Evolutionary conservation across 1,140 invertebrate genomes (phyloP), one percentile per base, ranked within the genome.

Genomic region (Drosophila quadrilineata): DNA sequence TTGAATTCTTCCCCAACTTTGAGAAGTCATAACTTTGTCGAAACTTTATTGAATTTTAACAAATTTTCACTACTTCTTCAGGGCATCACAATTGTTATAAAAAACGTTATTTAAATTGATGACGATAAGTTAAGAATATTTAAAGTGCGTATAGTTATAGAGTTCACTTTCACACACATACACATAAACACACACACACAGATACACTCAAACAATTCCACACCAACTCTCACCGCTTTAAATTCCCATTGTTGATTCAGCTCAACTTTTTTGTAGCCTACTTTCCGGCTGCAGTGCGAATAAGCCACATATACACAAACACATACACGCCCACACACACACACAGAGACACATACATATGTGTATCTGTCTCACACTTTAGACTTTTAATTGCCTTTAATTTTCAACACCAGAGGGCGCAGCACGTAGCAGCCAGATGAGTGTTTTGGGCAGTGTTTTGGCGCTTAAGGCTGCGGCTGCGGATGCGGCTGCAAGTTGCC

Each of bases 331-430:
- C 1, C 40, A 36, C 26, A 29, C 6, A 41, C 46, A 12, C 26
- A 16, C 2, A 36, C 48, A 53, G 14, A 28, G 28, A 53, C 22
- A 71, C 26, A 35, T 17, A 36, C 48, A 56, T 24, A 29, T 28
- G 38, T n/a, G n/a, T n/a, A n/a, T n/a, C n/a, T n/a, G n/a, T n/a
- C 31, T 14, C 22, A 54, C 52, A 73, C 53, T 35, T 59, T 29
- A 40, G 77, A 26, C 62, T 73, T 82, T 85, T 84, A 84, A 84
- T 84, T 84, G 77, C 45, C 77, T 84, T 84, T 56, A 82, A 84
- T 84, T 84, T 85, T 68, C 73, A 85, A 77, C 77, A 71, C 64
- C 69, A 68, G 50, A 60, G 62, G 60, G 63, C 49, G 45, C 26
- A 36, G 48, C 62, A 66, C 67, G 67, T 66, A 50, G 24, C n/a